A percentile compares a stretch with the other conserved stretches of the same genome.
These are phyloP conservation scores for Hucho hucho DNA, from an alignment of 2,113 vertebrate genomes.

Conservation along the genomic window DNA sequence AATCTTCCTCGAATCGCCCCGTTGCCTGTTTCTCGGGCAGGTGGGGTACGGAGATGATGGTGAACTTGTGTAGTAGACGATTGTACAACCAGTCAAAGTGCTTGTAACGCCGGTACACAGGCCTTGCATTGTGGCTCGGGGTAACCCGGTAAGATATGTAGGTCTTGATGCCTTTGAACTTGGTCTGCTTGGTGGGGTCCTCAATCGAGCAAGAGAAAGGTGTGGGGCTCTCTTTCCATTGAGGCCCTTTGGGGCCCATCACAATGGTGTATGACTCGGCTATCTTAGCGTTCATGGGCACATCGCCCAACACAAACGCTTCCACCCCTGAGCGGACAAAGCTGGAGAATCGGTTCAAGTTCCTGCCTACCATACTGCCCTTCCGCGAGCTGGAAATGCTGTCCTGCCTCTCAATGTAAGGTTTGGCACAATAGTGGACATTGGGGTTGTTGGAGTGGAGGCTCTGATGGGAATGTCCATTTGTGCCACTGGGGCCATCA, in stretches of 20 bases:
- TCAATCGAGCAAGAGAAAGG: conserved; percentile 91
- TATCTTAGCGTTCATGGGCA: conserved; percentile 92
- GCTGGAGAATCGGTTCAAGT: conserved; percentile 96
- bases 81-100: conserved; percentile 99
- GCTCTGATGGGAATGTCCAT: conserved; percentile 78
- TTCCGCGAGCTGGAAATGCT: conserved; percentile 89
- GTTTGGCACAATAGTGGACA: conserved; percentile 76
- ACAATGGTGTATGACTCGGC: conserved; percentile 87
- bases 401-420: conserved; percentile 88
- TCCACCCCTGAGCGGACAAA: conserved; percentile 96
- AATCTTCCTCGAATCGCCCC: conserved; percentile 95
- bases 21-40: conserved; percentile 98
- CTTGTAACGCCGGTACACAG: conserved; percentile 95
- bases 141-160: conserved; percentile 95
- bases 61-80: conserved; percentile 95
- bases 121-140: conserved; percentile 82
- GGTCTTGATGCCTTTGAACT: conserved; percentile 99
- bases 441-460: conserved; percentile 77
- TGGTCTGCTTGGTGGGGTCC: conserved; percentile 96
- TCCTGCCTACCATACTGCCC: conserved; percentile 92
- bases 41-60: conserved; percentile 93
- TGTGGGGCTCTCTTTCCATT: conserved; percentile 86
- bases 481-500: conserved; percentile 81
- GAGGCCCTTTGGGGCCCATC: conserved; percentile 86
- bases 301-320: conserved; percentile 92